Percentiles rank a stretch among this genome's conserved stretches.
Evolutionary conservation across 2,888 invertebrate genomes (phyloP).

Genomic region (Lutraria lutraria): DNA sequence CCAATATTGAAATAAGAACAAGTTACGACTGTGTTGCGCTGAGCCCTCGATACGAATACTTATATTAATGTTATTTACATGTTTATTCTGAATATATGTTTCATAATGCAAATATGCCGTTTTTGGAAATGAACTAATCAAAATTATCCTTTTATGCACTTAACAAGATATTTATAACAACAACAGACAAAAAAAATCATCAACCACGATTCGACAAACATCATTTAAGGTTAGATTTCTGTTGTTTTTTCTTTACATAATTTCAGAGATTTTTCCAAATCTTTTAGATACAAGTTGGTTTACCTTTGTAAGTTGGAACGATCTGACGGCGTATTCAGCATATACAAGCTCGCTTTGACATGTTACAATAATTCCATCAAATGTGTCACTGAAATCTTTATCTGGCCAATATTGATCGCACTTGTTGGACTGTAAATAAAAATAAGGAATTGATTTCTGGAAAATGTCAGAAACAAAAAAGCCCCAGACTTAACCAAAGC

Average conservation of each 20-base stretch:
- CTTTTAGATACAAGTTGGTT: background rate
- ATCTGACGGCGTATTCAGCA: background rate
- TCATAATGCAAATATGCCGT: no score
- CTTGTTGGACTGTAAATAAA: background rate
- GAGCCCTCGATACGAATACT: no score
- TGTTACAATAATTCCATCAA: background rate
- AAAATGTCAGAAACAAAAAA: background rate
- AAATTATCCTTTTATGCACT: no score
- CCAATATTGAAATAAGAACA: no score
- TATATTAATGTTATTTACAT: no score
- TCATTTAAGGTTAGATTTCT: background rate
- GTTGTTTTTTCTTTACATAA: background rate
- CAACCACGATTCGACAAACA: no score
- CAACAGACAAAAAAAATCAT: no score
- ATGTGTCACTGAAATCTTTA: background rate
- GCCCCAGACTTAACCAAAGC: no score
- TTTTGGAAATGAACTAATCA: no score
- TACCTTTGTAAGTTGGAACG: background rate
- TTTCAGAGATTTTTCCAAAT: background rate
- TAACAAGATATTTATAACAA: no score
- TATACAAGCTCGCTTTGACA: background rate
- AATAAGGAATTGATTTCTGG: background rate
- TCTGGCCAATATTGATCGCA: conserved; percentile 31
- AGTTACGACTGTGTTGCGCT: no score
- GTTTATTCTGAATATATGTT: no score